Evolutionary conservation across 2,888 invertebrate species (phyloP).

Genomic region (Chalcosyrphus nemorum): DNA sequence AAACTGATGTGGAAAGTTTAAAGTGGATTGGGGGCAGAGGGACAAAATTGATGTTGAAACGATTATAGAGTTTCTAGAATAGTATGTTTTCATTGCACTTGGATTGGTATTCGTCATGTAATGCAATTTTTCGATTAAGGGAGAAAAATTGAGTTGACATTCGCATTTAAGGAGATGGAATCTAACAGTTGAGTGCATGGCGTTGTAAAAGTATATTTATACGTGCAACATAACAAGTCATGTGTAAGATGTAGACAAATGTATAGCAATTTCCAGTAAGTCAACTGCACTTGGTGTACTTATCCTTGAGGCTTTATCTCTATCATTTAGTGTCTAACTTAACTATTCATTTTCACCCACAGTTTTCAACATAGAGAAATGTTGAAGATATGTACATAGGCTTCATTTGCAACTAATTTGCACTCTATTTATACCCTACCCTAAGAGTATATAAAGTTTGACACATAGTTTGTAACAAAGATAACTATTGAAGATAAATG

Average conservation of each 20-base stretch:
- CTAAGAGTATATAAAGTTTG: too few species aligned
- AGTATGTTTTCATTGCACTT: slow-evolving; percentile 71
- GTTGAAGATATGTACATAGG: too few species aligned
- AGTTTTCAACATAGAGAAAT: too few species aligned
- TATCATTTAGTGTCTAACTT: too few species aligned
- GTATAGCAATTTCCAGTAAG: neutral
- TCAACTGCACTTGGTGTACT: neutral
- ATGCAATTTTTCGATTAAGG: slow-evolving; percentile 70
- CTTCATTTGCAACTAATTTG: too few species aligned
- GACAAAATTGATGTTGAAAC: slow-evolving; percentile 40
- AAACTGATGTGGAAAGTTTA: slow-evolving; percentile 40
- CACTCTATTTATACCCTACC: too few species aligned
- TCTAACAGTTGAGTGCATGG: neutral
- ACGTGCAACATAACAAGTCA: neutral
- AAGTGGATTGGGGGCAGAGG: slow-evolving; percentile 2
- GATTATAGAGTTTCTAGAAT: slow-evolving; percentile 43
- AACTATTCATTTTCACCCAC: too few species aligned
- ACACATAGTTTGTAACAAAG: too few species aligned
- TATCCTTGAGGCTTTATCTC: neutral
- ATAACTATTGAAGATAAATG: too few species aligned
- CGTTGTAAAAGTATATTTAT: too few species aligned
- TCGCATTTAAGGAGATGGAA: slow-evolving; percentile 22
- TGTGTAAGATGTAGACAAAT: neutral
- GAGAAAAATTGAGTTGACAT: slow-evolving; percentile 58
- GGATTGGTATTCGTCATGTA: slow-evolving; percentile 68